Base-by-base conservation (phyloP, 1,140 invertebrate species). In the Musca domestica region DNA sequence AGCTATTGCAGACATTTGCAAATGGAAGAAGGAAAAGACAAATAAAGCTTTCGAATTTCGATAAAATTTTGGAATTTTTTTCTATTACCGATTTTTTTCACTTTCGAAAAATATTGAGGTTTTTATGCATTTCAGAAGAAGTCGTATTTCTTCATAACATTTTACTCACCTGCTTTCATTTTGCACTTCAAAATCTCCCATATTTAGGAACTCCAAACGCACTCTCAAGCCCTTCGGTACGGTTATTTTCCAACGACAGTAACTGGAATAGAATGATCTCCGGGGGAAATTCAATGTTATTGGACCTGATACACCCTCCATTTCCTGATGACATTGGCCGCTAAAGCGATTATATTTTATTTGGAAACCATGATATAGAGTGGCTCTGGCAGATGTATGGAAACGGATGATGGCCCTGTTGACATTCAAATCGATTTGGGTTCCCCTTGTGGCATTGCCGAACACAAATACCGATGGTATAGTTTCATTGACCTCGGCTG, bases 171-270 rank as follows among this genome's bases (percentile, higher is more conserved):
- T 64, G 17, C 1, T 22, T 3, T 15, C n/a, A 65, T 41, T 64
- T 20, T 48, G 20, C 15, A 20, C 3, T 25, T 65, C 34, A 17
- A 68, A 23, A 22, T 22, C 34, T 1, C 52, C 17, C n/a, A 54
- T 20, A 25, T 70, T 58, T 25, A 68, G 17, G 58, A 67, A 77
- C 70, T 84, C 84, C 0, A 88, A 74, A 25, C 68, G 80, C 0
- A 91, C 84, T 67, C 88, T 83, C 70, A 85, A 85, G 1, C 87
- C 89, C 74, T 87, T 78, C 2, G 90, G 90, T 2, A 89, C 88
- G n/a, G 71, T 84, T 15, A 95, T 92, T 47, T 64, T 81, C 92
- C 92, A 94, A 30, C 82, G 81, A 72, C 93, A 95, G 22, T 25
- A 6, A 9, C 20, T 27, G 22, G 25, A 49, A 3, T 25, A 3